Conservation (phyloP, 2,113 vertebrate species). For the Melierax canorus region DNA sequence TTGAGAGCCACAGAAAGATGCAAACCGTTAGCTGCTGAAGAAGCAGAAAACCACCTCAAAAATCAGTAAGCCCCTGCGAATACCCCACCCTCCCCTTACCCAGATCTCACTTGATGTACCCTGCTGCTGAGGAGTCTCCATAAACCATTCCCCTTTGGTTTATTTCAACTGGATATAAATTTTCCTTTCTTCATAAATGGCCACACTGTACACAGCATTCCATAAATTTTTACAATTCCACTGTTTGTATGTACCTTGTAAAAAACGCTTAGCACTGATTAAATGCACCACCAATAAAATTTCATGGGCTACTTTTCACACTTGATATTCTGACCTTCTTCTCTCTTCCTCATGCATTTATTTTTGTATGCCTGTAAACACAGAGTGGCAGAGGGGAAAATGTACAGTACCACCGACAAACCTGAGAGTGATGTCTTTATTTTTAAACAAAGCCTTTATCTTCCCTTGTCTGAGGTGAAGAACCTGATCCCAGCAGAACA, state of each 20-base stretch:
- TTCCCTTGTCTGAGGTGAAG: neutral
- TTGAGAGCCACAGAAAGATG: neutral
- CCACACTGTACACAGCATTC: constrained; percentile 60
- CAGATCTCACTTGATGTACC: neutral
- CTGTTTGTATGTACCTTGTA: constrained; percentile 84
- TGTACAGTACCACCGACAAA: neutral
- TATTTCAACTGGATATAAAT: constrained; percentile 54
- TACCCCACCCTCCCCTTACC: neutral
- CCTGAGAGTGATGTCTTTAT: neutral
- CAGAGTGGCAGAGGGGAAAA: neutral
- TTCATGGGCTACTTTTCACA: constrained; percentile 59
- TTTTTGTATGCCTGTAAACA: constrained; percentile 10
- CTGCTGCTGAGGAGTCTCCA: neutral
- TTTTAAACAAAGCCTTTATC: constrained; percentile 24
- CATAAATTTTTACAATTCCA: constrained; percentile 69
- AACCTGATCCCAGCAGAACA: neutral
- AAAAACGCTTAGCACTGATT: constrained; percentile 90
- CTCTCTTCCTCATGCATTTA: constrained; percentile 13
- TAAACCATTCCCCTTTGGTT: constrained; percentile 24
- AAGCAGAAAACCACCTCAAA: neutral
- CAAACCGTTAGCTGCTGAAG: neutral
- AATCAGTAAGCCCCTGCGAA: neutral
- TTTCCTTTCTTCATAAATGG: constrained; percentile 52
- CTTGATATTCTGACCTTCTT: constrained; percentile 57
- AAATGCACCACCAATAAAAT: constrained; percentile 81